Base-by-base conservation (phyloP, 2,888 invertebrate genomes). In the Serripes groenlandicus region DNA sequence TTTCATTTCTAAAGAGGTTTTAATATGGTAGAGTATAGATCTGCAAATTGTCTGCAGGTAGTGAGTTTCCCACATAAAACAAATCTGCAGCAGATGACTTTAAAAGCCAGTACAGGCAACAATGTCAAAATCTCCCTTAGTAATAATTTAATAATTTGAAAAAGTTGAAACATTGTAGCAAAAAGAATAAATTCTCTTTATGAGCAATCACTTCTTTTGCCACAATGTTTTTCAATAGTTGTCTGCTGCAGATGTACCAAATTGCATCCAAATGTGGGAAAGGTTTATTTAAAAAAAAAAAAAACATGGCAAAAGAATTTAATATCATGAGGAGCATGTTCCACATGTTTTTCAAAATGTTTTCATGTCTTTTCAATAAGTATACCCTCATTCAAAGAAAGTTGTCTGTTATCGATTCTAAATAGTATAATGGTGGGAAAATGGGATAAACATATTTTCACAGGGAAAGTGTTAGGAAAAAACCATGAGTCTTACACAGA, bases 191-290 rank as follows among this genome's bases (percentile, higher is more conserved):
- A n/a, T 56, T 9, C 56, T 56, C 5, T 9, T 56, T n/a, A 56
- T n/a, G 11, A 56, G 56, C 56, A 56, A 15, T 15, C n/a, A 15
- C 18, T 56, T n/a, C 18, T 56, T 56, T 56, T 56, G 11, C 56
- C 56, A 56, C 56, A 56, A 56, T 56, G 56, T n/a, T 56, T 56
- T 56, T n/a, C 5, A 56, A 56, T 15, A n/a, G 42, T 15, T n/a
- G n/a, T n/a, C n/a, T n/a, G n/a, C n/a, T n/a, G n/a, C n/a, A n/a
- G n/a, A n/a, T n/a, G n/a, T n/a, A n/a, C n/a, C n/a, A n/a, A n/a
- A n/a, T n/a, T n/a, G n/a, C n/a, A n/a, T n/a, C n/a, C n/a, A n/a
- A n/a, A n/a, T n/a, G n/a, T n/a, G n/a, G n/a, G n/a, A n/a, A n/a
- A n/a, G n/a, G n/a, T n/a, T n/a, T n/a, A n/a, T n/a, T n/a, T n/a